Conservation (phyloP, 2,113 vertebrate species). For the Heliornis fulica region DNA sequence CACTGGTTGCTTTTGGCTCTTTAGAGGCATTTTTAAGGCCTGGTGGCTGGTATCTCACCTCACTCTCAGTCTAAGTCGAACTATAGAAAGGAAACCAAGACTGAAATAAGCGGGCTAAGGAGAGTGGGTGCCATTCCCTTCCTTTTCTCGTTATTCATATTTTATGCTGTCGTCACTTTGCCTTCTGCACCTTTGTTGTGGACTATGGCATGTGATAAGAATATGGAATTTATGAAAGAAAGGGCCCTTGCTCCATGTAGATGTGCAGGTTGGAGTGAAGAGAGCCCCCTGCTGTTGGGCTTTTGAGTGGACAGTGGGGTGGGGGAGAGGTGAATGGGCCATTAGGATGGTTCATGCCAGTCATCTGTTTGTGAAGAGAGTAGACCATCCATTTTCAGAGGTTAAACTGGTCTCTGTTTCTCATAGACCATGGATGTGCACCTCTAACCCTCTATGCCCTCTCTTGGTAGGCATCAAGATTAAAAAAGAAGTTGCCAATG, state of each 20-base stretch:
- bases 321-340: accelerated
- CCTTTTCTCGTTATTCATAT: background rate
- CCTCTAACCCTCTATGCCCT: background rate
- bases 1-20: background rate
- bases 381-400: background rate
- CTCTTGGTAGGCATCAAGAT: slow-evolving; percentile 48
- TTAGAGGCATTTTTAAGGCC: background rate
- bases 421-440: background rate
- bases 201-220: background rate
- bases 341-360: background rate
- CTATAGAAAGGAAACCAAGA: background rate
- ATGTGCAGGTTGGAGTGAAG: background rate
- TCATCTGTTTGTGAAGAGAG: background rate
- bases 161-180: background rate
- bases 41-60: background rate
- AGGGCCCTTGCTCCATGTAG: background rate
- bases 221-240: background rate
- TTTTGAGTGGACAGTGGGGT: background rate
- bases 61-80: background rate
- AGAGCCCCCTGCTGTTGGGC: background rate
- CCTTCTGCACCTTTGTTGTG: background rate
- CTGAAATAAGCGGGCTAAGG: background rate
- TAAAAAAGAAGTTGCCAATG: slow-evolving; percentile 46
- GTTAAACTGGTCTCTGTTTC: background rate
- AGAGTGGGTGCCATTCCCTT: background rate